These are phyloP conservation scores for Chitala chitala DNA, from an alignment of 2,113 vertebrate genomes.

Conservation along the genomic window DNA sequence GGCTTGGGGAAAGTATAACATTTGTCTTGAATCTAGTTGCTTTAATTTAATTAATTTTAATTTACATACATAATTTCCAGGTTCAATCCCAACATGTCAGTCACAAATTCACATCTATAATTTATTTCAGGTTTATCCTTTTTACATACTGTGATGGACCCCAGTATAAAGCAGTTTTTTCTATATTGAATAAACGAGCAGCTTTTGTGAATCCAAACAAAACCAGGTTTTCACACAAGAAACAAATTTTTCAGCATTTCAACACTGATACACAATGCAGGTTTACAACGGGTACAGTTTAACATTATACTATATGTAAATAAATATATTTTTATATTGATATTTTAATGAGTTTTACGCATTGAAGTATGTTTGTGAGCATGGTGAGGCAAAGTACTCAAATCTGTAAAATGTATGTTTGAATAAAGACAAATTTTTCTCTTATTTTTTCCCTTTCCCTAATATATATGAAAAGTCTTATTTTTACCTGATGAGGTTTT, in stretches of 20 bases:
- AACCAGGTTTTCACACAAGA: background rate
- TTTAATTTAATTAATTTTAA: background rate
- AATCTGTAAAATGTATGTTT: conserved; percentile 24
- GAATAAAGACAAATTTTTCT: conserved; percentile 15
- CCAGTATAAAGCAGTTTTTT: background rate
- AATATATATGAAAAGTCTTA: conserved; percentile 23
- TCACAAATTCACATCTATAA: background rate
- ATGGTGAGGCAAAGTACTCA: background rate
- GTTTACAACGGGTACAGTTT: conserved; percentile 18
- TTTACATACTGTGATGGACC: background rate
- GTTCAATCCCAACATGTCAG: background rate
- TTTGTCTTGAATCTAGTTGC: background rate
- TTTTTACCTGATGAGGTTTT: conserved; percentile 21
- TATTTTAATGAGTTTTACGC: conserved; percentile 25
- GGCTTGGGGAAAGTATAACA: background rate
- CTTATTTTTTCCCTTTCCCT: conserved; percentile 15
- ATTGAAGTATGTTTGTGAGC: conserved; percentile 23
- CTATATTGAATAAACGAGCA: background rate
- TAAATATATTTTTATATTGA: conserved; percentile 33
- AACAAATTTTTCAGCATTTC: background rate
- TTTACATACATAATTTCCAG: background rate
- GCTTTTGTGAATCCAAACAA: background rate
- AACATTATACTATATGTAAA: conserved; percentile 17
- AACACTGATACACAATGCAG: background rate
- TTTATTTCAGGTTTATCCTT: background rate